These are phyloP conservation scores for Hippocampus kuda DNA, from an alignment of 2,797 vertebrate species.

Conservation along the genomic window DNA sequence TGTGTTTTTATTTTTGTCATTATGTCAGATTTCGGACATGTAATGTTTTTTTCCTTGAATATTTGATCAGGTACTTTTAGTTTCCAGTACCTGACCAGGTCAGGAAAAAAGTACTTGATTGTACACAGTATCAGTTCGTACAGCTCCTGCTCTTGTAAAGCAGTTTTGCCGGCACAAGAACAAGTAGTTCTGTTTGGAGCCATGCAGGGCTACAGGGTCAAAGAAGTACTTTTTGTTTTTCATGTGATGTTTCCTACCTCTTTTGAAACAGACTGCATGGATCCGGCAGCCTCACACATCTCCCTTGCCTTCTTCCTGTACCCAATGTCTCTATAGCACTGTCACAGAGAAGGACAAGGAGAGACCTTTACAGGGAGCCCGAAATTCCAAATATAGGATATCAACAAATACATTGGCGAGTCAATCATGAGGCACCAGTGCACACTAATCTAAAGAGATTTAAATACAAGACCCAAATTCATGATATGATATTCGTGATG, in stretches of 20 bases:
- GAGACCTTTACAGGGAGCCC: neutral
- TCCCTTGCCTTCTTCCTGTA: conserved; percentile 65
- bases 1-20: neutral
- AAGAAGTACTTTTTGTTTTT: neutral
- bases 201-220: neutral
- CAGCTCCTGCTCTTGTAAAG: neutral
- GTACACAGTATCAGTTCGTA: neutral
- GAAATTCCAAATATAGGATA: neutral
- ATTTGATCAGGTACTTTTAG: neutral
- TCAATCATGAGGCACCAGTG: neutral
- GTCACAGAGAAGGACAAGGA: neutral
- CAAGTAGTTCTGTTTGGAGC: too few species aligned
- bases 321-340: conserved; percentile 87
- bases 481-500: too few species aligned
- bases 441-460: too few species aligned
- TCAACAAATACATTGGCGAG: neutral
- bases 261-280: conserved; percentile 65
- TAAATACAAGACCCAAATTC: too few species aligned
- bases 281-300: conserved; percentile 76
- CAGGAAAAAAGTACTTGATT: neutral
- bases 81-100: neutral
- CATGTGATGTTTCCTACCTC: conserved; percentile 64
- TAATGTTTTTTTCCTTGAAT: neutral
- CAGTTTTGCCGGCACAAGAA: too few species aligned
- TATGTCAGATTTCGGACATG: neutral